Evolutionary conservation across 1,140 invertebrate species (phyloP).

Genomic region (Saccostrea glomerata): DNA sequence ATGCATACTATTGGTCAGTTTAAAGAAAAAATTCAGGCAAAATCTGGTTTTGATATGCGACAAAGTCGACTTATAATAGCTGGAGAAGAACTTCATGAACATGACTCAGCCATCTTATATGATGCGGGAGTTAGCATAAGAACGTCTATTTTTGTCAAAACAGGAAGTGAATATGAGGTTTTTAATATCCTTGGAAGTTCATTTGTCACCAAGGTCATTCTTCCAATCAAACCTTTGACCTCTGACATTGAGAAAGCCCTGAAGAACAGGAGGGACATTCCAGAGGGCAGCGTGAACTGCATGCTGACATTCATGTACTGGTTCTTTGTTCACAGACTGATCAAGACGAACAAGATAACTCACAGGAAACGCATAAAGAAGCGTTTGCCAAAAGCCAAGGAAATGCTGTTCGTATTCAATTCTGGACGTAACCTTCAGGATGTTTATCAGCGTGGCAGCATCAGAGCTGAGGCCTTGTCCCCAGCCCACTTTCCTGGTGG

Average conservation of each 20-base stretch:
- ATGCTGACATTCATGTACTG: slow-evolving; percentile 71
- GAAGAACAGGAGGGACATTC: slow-evolving; percentile 65
- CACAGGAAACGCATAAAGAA: slow-evolving; percentile 42
- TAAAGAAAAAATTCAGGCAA: slow-evolving; percentile 69
- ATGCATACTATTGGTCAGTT: slow-evolving; percentile 67
- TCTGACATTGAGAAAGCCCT: slow-evolving; percentile 66
- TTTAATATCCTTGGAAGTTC: slow-evolving; percentile 66
- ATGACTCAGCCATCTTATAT: slow-evolving; percentile 63
- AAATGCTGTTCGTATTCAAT: slow-evolving; percentile 32
- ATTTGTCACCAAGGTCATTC: slow-evolving; percentile 65
- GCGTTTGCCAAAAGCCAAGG: slow-evolving; percentile 58
- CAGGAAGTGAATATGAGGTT: slow-evolving; percentile 54
- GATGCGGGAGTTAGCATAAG: slow-evolving; percentile 65
- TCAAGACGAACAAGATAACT: slow-evolving; percentile 31
- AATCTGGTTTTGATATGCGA: slow-evolving; percentile 68
- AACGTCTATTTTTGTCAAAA: slow-evolving; percentile 69
- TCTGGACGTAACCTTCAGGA: background rate
- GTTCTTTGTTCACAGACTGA: slow-evolving; percentile 62
- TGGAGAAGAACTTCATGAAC: slow-evolving; percentile 62
- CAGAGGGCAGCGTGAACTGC: slow-evolving; percentile 70
- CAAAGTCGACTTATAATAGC: slow-evolving; percentile 63
- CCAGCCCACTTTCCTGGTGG: background rate
- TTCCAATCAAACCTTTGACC: slow-evolving; percentile 61
- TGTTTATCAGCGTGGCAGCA: background rate
- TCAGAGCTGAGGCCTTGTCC: background rate